A percentile compares a stretch with the other conserved stretches of the same genome.
These are phyloP conservation scores for Microhierax caerulescens DNA, from an alignment of 2,797 vertebrate genomes.

Conservation along the genomic window DNA sequence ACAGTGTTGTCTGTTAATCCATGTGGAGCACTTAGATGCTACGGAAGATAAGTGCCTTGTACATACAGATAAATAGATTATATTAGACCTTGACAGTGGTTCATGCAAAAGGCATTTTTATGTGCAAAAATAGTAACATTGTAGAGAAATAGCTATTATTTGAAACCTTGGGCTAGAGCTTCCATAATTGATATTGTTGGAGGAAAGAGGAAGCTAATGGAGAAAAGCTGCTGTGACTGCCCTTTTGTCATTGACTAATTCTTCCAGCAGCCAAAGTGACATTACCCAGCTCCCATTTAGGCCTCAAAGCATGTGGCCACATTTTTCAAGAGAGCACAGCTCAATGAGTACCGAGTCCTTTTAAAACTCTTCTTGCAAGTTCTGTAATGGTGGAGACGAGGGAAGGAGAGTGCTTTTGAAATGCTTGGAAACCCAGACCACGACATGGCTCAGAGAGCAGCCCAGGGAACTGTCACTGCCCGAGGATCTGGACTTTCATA, in stretches of 20 bases:
- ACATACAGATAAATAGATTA: conserved; percentile 63
- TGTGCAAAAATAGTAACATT: conserved; percentile 52
- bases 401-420: neutral
- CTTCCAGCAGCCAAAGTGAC: conserved; percentile 1
- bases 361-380: neutral
- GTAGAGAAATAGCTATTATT: conserved; percentile 52
- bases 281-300: conserved; percentile 33
- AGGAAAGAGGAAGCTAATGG: conserved; percentile 48
- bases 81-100: conserved; percentile 61
- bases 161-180: conserved; percentile 47
- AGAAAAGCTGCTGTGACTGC: conserved; percentile 39
- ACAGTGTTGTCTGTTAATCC: conserved; percentile 11
- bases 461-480: neutral
- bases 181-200: conserved; percentile 62
- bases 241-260: conserved; percentile 60
- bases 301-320: neutral
- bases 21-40: conserved; percentile 34
- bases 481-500: fast-evolving
- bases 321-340: conserved; percentile 16
- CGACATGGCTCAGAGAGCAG: fast-evolving
- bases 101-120: conserved; percentile 63
- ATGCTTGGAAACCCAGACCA: neutral
- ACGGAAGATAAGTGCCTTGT: conserved; percentile 53
- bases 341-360: neutral
- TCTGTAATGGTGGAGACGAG: neutral